Evolutionary conservation across 2,113 vertebrate species (phyloP).

Genomic region (Protobothrops mucrosquamatus): DNA sequence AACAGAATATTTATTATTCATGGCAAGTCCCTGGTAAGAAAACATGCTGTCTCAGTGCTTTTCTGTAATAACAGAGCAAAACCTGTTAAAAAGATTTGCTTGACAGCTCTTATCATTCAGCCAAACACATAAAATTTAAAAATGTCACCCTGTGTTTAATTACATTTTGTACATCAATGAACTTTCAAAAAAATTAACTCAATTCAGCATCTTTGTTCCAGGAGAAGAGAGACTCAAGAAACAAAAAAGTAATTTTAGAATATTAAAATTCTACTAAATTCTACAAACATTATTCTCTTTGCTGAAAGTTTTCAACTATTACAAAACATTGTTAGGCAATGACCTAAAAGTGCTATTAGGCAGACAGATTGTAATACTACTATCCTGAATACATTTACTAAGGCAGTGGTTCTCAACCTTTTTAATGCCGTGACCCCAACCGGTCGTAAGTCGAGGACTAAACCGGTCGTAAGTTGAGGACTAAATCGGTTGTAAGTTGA

Average conservation of each 20-base stretch:
- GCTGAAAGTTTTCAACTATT: background rate
- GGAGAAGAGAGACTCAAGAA: background rate
- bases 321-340: background rate
- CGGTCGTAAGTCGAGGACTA: too few species aligned
- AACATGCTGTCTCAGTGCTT: conserved; percentile 10
- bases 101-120: conserved; percentile 29
- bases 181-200: conserved; percentile 30
- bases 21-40: conserved; percentile 23
- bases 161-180: conserved; percentile 36
- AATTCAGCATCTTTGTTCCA: conserved; percentile 18
- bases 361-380: background rate
- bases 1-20: conserved; percentile 17
- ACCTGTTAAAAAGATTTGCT: conserved; percentile 8
- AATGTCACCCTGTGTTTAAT: conserved; percentile 29
- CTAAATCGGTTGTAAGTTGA: too few species aligned
- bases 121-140: conserved; percentile 36
- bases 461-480: too few species aligned
- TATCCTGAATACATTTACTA: background rate
- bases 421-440: too few species aligned
- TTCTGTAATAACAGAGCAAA: conserved; percentile 16
- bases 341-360: background rate
- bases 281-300: background rate
- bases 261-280: too few species aligned
- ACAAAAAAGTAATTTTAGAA: conserved; percentile 10
- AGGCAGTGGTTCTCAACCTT: too few species aligned